A percentile compares a stretch with the other conserved stretches of the same genome.
These are phyloP conservation scores for Aleiodes leptofemur DNA, from an alignment of 2,888 invertebrate genomes.

Conservation along the genomic window DNA sequence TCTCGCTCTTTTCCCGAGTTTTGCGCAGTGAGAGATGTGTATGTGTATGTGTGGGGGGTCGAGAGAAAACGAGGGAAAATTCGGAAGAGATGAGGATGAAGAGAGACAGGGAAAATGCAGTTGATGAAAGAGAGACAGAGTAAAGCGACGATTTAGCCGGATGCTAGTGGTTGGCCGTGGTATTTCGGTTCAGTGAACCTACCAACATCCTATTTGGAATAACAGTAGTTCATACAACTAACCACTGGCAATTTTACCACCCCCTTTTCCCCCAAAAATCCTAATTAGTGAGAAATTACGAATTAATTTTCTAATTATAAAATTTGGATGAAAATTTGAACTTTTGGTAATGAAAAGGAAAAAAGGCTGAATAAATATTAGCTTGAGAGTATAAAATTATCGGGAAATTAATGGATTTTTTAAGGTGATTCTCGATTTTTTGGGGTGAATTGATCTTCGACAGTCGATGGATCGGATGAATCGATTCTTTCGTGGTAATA, in stretches of 20 bases:
- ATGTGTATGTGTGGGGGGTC: not conserved
- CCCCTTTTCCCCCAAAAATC: constrained; percentile 14
- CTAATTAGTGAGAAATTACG: not conserved
- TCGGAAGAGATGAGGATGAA: not conserved
- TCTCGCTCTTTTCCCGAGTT: not conserved
- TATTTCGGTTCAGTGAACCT: constrained; percentile 48
- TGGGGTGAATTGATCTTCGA: no score
- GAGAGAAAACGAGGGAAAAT: constrained; percentile 5
- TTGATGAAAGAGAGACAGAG: constrained; percentile 9
- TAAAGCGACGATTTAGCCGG: constrained; percentile 45
- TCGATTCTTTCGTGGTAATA: no score
- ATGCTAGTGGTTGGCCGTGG: constrained; percentile 47
- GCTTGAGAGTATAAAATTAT: no score
- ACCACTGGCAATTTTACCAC: constrained; percentile 18
- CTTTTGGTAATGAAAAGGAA: no score
- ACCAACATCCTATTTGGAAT: constrained; percentile 44
- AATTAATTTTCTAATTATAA: constrained; percentile 14
- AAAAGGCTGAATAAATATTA: no score
- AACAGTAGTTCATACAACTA: constrained; percentile 44
- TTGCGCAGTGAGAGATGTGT: not conserved
- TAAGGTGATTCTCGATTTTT: no score
- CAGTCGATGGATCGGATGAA: no score
- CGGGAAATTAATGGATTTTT: no score
- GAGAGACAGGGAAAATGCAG: constrained; percentile 21
- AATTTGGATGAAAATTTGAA: constrained; percentile 7